These are phyloP conservation scores for Coluber constrictor DNA, from an alignment of 2,797 vertebrate genomes.

Conservation along the genomic window DNA sequence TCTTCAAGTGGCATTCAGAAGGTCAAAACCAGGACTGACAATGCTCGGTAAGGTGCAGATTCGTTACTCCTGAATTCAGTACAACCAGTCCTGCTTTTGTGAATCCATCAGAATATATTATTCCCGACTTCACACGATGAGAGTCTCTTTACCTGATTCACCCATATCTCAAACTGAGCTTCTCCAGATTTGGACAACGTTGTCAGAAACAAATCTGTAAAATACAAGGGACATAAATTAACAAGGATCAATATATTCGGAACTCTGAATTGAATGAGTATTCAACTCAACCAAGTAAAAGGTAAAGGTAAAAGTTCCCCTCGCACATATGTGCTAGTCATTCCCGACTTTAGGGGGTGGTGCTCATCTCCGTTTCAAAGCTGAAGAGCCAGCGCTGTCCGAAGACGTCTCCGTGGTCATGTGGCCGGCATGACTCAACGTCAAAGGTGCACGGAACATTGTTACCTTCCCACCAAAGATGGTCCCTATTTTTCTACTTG, in stretches of 20 bases:
- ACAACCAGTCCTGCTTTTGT: background rate
- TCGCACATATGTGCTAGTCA: too few species aligned
- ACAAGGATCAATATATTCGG: background rate
- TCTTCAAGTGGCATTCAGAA: constrained; percentile 24
- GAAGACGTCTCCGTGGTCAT: too few species aligned
- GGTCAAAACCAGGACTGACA: constrained; percentile 22
- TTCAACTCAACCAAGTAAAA: background rate
- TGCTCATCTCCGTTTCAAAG: too few species aligned
- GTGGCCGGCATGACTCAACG: too few species aligned
- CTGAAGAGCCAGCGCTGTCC: too few species aligned
- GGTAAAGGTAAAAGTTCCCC: too few species aligned
- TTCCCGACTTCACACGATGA: background rate
- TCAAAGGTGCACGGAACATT: too few species aligned
- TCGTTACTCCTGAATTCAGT: constrained; percentile 42
- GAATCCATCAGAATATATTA: background rate
- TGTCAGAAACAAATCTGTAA: constrained; percentile 88
- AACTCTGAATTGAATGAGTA: background rate
- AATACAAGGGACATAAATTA: constrained; percentile 28
- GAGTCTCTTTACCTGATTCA: constrained; percentile 80
- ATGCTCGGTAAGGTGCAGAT: background rate
- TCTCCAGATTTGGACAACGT: constrained; percentile 52
- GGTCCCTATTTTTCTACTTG: too few species aligned
- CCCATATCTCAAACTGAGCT: constrained; percentile 82
- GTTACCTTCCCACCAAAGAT: too few species aligned
- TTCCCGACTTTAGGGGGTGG: too few species aligned